These are phyloP conservation scores for Actinia tenebrosa DNA, from an alignment of 64 coral and sea anemone genomes.

Conservation along the genomic window DNA sequence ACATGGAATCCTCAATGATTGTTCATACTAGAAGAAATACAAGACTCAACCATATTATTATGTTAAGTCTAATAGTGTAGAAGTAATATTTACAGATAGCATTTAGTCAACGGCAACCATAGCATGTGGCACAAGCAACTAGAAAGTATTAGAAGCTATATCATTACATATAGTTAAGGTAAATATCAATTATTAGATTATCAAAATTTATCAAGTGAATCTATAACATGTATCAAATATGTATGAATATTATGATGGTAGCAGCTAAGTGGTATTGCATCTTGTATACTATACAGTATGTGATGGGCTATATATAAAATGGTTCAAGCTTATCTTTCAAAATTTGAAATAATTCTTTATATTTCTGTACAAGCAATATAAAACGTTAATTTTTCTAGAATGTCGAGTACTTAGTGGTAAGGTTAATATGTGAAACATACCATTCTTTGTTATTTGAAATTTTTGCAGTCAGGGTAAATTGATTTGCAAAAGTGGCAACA, in stretches of 20 bases:
- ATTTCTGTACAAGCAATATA: background rate
- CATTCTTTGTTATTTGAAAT: background rate
- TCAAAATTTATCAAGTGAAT: background rate
- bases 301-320: background rate
- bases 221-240: background rate
- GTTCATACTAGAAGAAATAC: too few species aligned
- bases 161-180: too few species aligned
- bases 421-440: background rate
- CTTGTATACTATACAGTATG: background rate
- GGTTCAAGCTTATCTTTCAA: background rate
- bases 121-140: too few species aligned
- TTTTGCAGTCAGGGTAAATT: background rate
- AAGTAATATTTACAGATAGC: too few species aligned
- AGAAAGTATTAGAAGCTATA: too few species aligned
- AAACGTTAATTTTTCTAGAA: constrained; percentile 1
- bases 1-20: too few species aligned
- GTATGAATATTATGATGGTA: background rate
- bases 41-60: too few species aligned
- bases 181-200: background rate
- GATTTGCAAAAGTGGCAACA: background rate
- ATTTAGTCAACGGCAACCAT: too few species aligned
- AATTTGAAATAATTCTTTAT: constrained; percentile 5
- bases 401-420: background rate
- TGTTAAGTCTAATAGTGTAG: too few species aligned
- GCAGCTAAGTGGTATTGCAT: background rate